Conservation (phyloP, 2,113 vertebrate genomes). For the Athene noctua region DNA sequence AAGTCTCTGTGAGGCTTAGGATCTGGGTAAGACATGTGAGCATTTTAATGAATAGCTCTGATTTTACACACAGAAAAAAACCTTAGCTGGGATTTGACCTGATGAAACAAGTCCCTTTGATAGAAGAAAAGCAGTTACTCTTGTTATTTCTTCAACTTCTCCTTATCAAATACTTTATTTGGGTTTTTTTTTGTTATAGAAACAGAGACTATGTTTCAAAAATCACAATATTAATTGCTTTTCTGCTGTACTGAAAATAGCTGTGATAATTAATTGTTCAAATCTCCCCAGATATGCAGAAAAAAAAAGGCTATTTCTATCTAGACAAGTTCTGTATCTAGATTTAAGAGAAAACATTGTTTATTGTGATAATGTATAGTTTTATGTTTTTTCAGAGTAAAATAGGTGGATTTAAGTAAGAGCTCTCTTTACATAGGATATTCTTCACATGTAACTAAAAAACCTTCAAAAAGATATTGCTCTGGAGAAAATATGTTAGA, state of each 20-base stretch:
- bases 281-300: not conserved
- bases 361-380: not conserved
- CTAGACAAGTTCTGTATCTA: not conserved
- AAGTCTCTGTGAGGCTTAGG: not conserved
- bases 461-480: not conserved
- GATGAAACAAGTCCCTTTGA: not conserved
- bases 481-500: not conserved
- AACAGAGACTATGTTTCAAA: not conserved
- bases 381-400: not conserved
- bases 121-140: not conserved
- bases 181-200: not conserved
- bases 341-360: not conserved
- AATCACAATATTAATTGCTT: not conserved
- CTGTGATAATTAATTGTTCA: not conserved
- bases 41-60: not conserved
- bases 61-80: not conserved
- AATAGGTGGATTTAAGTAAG: not conserved
- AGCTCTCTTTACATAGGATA: not conserved
- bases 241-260: not conserved
- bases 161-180: not conserved
- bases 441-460: not conserved
- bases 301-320: not conserved
- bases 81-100: not conserved
- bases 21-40: not conserved
- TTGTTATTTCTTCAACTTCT: not conserved